phyloP scores from a whole-genome alignment of 2,113 vertebrate species.

The Canis aureus region DNA sequence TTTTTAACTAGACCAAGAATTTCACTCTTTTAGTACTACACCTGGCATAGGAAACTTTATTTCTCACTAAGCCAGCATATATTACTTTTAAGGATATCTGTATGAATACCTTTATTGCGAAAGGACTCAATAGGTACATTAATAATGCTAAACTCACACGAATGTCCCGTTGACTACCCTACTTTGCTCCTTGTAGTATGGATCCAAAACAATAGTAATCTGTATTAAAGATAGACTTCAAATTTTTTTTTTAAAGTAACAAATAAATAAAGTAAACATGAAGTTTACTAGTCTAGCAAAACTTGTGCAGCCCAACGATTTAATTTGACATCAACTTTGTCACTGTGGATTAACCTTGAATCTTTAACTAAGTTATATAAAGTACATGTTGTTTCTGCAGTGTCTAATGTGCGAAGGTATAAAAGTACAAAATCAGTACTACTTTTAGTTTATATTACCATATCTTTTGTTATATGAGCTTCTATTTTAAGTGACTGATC shows the following conservation, averaged over 20 bases:
- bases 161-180: neutral
- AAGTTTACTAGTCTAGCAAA: neutral
- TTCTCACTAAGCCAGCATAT: neutral
- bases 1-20: neutral
- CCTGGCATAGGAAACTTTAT: neutral
- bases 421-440: neutral
- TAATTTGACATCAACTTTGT: neutral
- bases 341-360: neutral
- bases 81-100: neutral
- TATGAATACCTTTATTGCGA: neutral
- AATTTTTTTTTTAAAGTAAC: slow-evolving; percentile 38
- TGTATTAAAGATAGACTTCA: neutral
- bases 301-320: neutral
- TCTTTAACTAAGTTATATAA: neutral
- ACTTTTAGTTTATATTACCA: slow-evolving; percentile 69
- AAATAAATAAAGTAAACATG: neutral
- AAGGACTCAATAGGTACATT: neutral
- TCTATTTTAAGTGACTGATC: slow-evolving; percentile 86
- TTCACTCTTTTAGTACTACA: neutral
- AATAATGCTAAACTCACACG: neutral
- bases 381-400: neutral
- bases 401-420: neutral
- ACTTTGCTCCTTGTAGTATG: neutral
- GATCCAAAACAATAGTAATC: neutral
- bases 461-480: slow-evolving; percentile 81